Conservation (phyloP, 2,113 vertebrate genomes). For the Carlito syrichta region DNA sequence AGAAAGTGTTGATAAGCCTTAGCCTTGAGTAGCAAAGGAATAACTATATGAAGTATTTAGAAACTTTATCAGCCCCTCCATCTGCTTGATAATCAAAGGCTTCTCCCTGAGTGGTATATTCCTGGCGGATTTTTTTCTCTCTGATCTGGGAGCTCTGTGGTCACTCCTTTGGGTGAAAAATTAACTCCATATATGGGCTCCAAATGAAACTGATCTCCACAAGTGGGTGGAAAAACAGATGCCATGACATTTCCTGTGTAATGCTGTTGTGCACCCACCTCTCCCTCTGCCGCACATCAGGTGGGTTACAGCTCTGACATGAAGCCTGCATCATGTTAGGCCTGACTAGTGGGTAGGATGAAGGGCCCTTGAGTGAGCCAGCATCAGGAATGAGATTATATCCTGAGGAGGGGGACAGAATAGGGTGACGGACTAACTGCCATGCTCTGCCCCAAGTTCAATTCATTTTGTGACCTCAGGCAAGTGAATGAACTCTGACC, state of each 20-base stretch:
- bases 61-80: neutral
- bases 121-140: neutral
- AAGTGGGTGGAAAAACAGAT: neutral
- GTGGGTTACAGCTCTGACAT: fast-evolving
- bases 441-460: neutral
- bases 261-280: fast-evolving
- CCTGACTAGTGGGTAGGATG: neutral
- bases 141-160: neutral
- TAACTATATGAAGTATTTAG: neutral
- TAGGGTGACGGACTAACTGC: neutral
- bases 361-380: neutral
- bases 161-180: neutral
- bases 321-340: fast-evolving
- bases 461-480: neutral
- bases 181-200: neutral
- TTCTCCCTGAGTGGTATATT: neutral
- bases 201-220: neutral
- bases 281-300: neutral
- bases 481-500: neutral
- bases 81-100: neutral
- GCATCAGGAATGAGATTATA: neutral
- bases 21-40: neutral
- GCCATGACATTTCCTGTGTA: neutral
- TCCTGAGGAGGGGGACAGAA: neutral
- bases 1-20: neutral